A percentile compares a stretch with the other conserved stretches of the same genome.
Conservation (phyloP, 2,888 invertebrate genomes). For the Phorcus lineatus region DNA sequence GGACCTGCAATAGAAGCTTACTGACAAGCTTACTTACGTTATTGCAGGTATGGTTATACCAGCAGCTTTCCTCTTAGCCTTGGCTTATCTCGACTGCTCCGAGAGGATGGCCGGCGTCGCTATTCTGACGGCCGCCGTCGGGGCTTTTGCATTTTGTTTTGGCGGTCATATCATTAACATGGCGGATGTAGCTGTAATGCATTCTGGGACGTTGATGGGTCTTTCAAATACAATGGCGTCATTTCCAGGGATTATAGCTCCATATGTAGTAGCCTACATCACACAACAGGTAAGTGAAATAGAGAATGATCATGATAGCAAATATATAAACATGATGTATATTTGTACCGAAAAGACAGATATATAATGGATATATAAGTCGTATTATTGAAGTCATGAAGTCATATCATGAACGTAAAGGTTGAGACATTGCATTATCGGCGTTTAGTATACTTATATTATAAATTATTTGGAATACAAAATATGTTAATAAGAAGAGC, state of each 20-base stretch:
- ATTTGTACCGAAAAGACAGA: no score
- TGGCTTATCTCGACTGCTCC: not conserved
- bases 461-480: no score
- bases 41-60: not conserved
- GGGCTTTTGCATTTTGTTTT: conserved; percentile 2
- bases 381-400: no score
- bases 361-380: no score
- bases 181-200: conserved; percentile 9
- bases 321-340: no score
- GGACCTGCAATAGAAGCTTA: no score
- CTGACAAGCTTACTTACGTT: not conserved
- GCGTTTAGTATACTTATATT: no score
- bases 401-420: no score
- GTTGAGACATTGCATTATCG: no score
- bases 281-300: not conserved
- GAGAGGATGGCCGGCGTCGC: conserved; percentile 8
- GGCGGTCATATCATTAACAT: conserved; percentile 11
- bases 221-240: not conserved
- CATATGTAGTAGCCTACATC: not conserved
- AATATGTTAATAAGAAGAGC: no score
- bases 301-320: no score
- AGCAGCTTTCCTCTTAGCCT: not conserved
- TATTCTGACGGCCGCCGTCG: not conserved
- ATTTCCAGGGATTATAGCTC: conserved; percentile 11
- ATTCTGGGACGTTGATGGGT: conserved; percentile 3